Evolutionary conservation across 37 sponge, comb jelly and placozoan genomes (phyloP).

Genomic region (Agelas oroides): DNA sequence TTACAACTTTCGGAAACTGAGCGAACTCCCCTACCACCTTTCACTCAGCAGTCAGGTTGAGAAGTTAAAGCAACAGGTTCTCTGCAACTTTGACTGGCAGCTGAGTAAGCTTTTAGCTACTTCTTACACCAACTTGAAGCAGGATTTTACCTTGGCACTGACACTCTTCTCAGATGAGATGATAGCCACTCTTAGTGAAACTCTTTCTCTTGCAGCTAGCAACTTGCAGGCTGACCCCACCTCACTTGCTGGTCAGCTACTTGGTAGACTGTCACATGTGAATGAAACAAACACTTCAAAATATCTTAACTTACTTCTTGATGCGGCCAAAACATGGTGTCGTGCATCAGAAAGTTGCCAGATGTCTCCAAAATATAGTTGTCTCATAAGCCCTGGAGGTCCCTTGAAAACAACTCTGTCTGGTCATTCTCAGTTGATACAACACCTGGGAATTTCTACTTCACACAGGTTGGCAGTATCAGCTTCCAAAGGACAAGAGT

Average conservation of each 20-base stretch:
- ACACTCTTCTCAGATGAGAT: conserved; percentile 10
- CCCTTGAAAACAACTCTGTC: conserved; percentile 61
- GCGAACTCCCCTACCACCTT: conserved; percentile 63
- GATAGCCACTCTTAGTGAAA: conserved; percentile 35
- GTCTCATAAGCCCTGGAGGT: conserved; percentile 70
- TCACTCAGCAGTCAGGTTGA: conserved; percentile 8
- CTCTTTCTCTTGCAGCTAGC: conserved; percentile 43
- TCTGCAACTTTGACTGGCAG: conserved; percentile 66
- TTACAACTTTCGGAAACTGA: conserved; percentile 67
- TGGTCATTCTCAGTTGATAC: conserved; percentile 56
- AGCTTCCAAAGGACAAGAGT: conserved; percentile 21
- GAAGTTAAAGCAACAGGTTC: conserved; percentile 19
- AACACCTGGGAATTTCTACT: neutral
- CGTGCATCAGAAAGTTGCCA: neutral
- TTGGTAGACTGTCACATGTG: conserved; percentile 49
- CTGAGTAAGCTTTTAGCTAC: conserved; percentile 47
- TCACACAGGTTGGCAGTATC: conserved; percentile 31
- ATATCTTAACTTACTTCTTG: conserved; percentile 3
- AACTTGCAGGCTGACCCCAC: conserved; percentile 31
- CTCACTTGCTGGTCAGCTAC: conserved; percentile 45
- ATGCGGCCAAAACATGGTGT: conserved; percentile 29
- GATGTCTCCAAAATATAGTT: conserved; percentile 46
- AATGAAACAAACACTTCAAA: neutral
- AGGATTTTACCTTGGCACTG: conserved; percentile 29
- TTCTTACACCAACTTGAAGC: conserved; percentile 10